Evolutionary conservation across 2,113 vertebrate species (phyloP), one percentile per base, ranked within the genome.

Genomic region (Scomber scombrus): DNA sequence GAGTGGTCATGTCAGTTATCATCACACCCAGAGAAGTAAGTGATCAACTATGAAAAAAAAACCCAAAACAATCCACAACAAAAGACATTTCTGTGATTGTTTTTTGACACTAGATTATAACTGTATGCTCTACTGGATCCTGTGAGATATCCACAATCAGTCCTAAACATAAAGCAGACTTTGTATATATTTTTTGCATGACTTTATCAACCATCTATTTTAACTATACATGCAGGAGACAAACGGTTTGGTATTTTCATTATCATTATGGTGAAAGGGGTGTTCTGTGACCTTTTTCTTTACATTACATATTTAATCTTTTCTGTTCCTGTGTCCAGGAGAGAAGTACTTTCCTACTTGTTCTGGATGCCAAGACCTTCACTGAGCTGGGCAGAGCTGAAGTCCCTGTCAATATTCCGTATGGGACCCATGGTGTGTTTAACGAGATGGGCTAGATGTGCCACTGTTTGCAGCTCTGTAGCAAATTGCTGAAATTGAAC

Each of bases 341-440:
- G 63, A 95, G 85, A 92, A 96, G 90, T 71, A 95, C 95, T 73
- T 99, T 98, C 90, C 94, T 99, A 14, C 95, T 99, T 1, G 83
- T 98, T 50, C 90, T 99, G 92, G 96, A 99, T 88, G 97, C 97
- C 57, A 96, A 95, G 93, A 97, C 95, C 71, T 98, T 99, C 90
- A 93, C 61, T 18, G 97, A 99, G 62, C 29, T 99, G 87, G 97
- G 96, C 16, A 90, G 97, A 87, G 97, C 97, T 0, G 96, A 98
- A 71, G 96, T 98, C 0, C 92, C 95, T 12, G 95, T 97, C 80
- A 93, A 92, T 88, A 95, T 98, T 58, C 96, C 97, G 11, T 97
- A 94, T 1, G 97, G 97, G 7, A 98, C 97, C 88, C 98, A 98
- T 0, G 97, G 97, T 11, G 74, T 95, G 31, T 99, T 98, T 74